phyloP scores from a whole-genome alignment of 2,113 vertebrate genomes.

The Gobius niger region DNA sequence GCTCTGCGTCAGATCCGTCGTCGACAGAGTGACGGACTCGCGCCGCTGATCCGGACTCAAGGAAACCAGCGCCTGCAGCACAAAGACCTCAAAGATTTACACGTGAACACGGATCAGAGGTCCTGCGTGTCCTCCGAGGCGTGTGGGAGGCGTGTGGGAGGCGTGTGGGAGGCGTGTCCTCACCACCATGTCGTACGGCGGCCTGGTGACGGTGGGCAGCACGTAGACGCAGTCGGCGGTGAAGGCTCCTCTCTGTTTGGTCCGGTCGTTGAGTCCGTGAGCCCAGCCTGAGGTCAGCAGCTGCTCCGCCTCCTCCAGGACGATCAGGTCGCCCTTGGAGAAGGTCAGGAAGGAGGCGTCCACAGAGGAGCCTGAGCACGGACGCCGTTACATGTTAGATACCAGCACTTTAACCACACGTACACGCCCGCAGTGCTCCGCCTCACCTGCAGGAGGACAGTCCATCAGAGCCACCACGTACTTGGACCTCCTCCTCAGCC shows the following conservation, averaged over 20 bases:
- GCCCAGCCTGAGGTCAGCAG: constrained; percentile 96
- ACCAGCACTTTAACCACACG: background rate
- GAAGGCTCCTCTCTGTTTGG: constrained; percentile 91
- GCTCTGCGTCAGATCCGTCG: constrained; percentile 74
- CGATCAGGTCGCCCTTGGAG: constrained; percentile 91
- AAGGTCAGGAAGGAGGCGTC: constrained; percentile 92
- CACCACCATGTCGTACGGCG: constrained; percentile 90
- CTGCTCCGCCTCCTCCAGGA: constrained; percentile 90
- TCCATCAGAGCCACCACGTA: constrained; percentile 93
- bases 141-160: too few species aligned
- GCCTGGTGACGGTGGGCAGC: constrained; percentile 88
- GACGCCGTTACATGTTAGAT: fast-evolving
- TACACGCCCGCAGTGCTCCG: too few species aligned
- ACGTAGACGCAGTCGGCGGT: constrained; percentile 92
- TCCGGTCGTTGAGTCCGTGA: constrained; percentile 89
- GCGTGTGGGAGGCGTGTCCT: constrained; percentile 26
- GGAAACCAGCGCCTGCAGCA: constrained; percentile 86
- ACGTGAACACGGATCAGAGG: too few species aligned
- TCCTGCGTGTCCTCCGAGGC: too few species aligned
- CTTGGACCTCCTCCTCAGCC: constrained; percentile 91
- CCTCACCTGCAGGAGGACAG: constrained; percentile 89
- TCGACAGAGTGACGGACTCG: constrained; percentile 84
- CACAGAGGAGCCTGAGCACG: constrained; percentile 74
- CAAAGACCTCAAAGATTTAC: background rate
- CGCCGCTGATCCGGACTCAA: constrained; percentile 96